phyloP scores from a whole-genome alignment of 2,888 invertebrate species.

The Brachyptera putata region DNA sequence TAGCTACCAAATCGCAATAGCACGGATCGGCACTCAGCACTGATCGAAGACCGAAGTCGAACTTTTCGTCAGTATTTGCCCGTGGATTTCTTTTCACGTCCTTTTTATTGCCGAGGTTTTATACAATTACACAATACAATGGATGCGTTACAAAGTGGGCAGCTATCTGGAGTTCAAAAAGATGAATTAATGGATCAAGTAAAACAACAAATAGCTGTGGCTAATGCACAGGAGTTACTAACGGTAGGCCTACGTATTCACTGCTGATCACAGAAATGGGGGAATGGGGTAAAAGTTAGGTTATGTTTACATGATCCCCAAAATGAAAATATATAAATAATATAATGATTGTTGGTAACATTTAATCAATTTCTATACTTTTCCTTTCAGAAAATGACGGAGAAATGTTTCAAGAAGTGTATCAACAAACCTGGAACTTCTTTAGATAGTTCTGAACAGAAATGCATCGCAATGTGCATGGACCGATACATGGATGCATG shows the following conservation, averaged over 20 bases:
- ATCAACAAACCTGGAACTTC: constrained; percentile 85
- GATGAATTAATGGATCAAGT: constrained; percentile 91
- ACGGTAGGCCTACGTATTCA: constrained; percentile 54
- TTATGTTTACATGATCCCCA: neutral
- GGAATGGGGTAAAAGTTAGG: neutral
- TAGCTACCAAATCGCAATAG: too few relatives aligned
- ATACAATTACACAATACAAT: too few relatives aligned
- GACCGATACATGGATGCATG: constrained; percentile 96
- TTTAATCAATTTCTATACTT: constrained; percentile 27
- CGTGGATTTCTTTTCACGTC: too few relatives aligned
- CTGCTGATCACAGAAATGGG: neutral
- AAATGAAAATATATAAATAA: too few relatives aligned
- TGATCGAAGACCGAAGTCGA: too few relatives aligned
- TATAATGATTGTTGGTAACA: too few relatives aligned
- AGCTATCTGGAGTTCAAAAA: constrained; percentile 64
- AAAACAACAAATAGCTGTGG: constrained; percentile 91
- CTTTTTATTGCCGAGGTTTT: too few relatives aligned
- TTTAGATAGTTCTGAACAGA: constrained; percentile 86
- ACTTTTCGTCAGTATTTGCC: too few relatives aligned
- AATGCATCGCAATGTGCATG: constrained; percentile 97
- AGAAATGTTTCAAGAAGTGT: constrained; percentile 96
- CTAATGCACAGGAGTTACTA: constrained; percentile 87
- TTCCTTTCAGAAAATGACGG: constrained; percentile 81
- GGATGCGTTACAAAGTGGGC: constrained; percentile 55
- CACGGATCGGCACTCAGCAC: too few relatives aligned